Evolutionary conservation across 2,797 vertebrate species (phyloP), one percentile per base, ranked within the genome.

Genomic region (Pseudopleuronectes americanus): DNA sequence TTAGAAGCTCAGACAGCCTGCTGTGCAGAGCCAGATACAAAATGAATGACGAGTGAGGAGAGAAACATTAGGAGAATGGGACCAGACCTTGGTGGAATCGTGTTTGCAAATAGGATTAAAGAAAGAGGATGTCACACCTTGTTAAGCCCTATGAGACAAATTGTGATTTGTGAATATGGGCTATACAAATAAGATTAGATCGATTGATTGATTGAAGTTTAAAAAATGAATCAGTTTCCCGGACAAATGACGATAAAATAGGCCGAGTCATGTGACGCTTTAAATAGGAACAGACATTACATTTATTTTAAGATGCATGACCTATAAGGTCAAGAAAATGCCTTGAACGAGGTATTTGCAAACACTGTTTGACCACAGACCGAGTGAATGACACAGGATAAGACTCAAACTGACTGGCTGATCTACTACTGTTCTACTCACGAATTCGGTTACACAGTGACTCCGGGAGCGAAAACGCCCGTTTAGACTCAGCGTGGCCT

Each of bases 401-500:
- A 21, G 47, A 3, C 14, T 21, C 47, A 48, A 21, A 72, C 57
- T 23, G 49, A 60, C 45, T 14, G 41, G 45, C 41, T 48, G 33
- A 54, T 83, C 53, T 26, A 26, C 26, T 26, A 6, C 26, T 59
- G 17, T 45, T 81, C 80, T 93, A 97, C 97, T 99, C 95, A 99
- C 98, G 96, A 48, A 98, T 94, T 91, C 96, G 96, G 94, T 94
- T 97, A 87, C 96, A 95, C 59, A 98, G 90, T 12, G 97, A 96
- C 92, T 99, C 98, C 0, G 98, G 98, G 28, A 99, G 96, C 38
- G 98, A 99, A 79, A 97, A 96, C 0, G 98, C 95, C 68, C 98
- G 95, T 90, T 99, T 99, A 60, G 97, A 97, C 73, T 98, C 96
- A 0, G 89, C 58, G 0, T 94, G 94, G 19, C 96, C 84, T 74